Base-by-base conservation (phyloP, 2,888 invertebrate genomes). In the Alcis repandata region DNA sequence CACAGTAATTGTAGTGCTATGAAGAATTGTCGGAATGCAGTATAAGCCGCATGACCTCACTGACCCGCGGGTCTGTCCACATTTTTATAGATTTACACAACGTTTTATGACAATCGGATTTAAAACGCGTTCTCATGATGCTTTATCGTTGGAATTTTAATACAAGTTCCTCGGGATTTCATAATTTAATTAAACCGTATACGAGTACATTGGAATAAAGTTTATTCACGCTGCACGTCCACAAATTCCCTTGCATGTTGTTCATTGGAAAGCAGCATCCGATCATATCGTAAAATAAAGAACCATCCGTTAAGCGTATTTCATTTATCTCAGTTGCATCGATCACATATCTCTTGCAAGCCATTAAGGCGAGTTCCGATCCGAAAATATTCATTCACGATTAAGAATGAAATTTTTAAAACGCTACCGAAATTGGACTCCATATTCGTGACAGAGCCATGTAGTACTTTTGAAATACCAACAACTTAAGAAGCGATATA, bases 61-160 rank as follows among this genome's bases (percentile, higher is more conserved):
- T 69, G 73, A 73, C 73, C 69, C 71, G 46, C 58, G 57, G 33
- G 66, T 70, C 67, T 68, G 68, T 69, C 71, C 73, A 71, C 73
- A 68, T 71, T 73, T 75, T 76, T 71, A 73, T 73, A 71, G 70
- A 71, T 73, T 71, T 69, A 73, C 68, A 71, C 70, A 70, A 70
- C 63, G 62, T 68, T 71, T 74, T 74, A 75, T 70, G 70, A 70
- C 70, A 66, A 64, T 68, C 63, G 66, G 64, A 70, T 70, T 70
- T 66, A 61, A 63, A 67, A 66, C 61, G 64, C 64, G 53, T 51
- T 60, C 64, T 67, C 68, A 58, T 67, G 69, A 57, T 67, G 66
- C 63, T 67, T 59, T 66, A 66, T 68, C 60, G 52, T 59, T 66
- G 68, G 67, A 63, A 65, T 68, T 70, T 65, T 61, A 60, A 52